Base-by-base conservation (phyloP, 2,888 invertebrate genomes). In the Drosophila imparisetae region DNA sequence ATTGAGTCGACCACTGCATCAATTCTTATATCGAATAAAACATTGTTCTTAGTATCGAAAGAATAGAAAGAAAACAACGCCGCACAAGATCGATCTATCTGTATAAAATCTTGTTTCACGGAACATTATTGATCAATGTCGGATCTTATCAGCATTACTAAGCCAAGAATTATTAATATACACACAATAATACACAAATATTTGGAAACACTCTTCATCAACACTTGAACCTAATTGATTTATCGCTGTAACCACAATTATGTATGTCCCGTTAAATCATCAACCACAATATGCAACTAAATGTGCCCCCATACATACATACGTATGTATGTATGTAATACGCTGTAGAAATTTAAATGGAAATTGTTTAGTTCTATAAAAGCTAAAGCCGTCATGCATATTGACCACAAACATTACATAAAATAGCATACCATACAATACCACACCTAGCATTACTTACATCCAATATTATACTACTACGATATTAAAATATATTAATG, bases 391-490 rank as follows among this genome's bases (percentile, higher is more conserved):
- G 48, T 48, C 38, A 58, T 21, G 60, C 72, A 65, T 66, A 72
- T 59, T 53, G 52, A 59, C 62, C 8, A 45, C n/a, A 55, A n/a
- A 72, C 52, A 75, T 52, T 57, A 52, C 55, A 77, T 61, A 57
- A 54, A 53, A 69, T 27, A 55, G 27, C 38, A 58, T 7, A 58
- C 38, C n/a, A 42, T 29, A 55, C 24, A 24, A 45, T 50, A 60
- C 62, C 63, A 58, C 61, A 63, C 52, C 29, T 70, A 71, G 61
- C 62, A 62, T 78, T 63, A 62, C 71, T 63, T 45, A 72, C 36
- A 78, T 72, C 72, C 65, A 66, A 59, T 71, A 48, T 66, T 77
- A 78, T 62, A 66, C 45, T 59, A 71, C 65, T 77, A 74, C 72
- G 74, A 78, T 75, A 75, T 75, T 75, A 72, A 65, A 65, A 72